phyloP scores from a whole-genome alignment of 2,888 invertebrate species.

The Drosophila niveifrons region DNA sequence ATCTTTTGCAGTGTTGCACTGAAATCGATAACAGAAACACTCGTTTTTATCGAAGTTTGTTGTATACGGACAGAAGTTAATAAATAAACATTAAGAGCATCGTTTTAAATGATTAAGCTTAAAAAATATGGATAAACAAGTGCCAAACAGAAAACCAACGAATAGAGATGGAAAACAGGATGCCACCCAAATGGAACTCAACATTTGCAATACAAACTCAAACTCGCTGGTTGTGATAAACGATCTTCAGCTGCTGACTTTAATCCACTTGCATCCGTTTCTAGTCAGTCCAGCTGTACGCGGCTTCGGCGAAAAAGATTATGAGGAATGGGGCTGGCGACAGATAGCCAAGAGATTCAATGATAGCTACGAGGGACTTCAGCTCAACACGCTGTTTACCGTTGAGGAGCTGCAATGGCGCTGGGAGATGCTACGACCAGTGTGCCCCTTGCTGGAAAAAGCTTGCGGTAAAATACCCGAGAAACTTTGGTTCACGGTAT shows the following conservation, averaged over 20 bases:
- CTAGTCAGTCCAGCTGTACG: constrained; percentile 24
- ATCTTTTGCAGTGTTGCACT: not conserved
- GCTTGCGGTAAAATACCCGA: constrained; percentile 56
- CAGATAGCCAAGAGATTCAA: constrained; percentile 55
- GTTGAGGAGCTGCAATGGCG: constrained; percentile 62
- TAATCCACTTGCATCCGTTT: constrained; percentile 53
- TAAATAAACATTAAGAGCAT: not conserved
- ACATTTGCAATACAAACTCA: constrained; percentile 46
- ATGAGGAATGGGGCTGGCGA: constrained; percentile 63
- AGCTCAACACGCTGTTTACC: constrained; percentile 46
- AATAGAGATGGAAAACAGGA: constrained; percentile 4
- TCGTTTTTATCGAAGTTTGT: not conserved
- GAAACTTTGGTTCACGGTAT: constrained; percentile 49
- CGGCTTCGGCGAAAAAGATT: constrained; percentile 41
- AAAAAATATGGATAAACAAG: not conserved
- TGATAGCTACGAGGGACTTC: constrained; percentile 31
- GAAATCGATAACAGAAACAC: not conserved
- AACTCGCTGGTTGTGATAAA: constrained; percentile 50
- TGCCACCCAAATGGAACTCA: constrained; percentile 42
- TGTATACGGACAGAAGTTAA: not conserved
- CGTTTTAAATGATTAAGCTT: not conserved
- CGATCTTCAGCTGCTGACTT: constrained; percentile 55
- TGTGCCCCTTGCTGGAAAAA: constrained; percentile 55
- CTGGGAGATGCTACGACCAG: constrained; percentile 65
- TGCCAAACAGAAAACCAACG: not conserved